phyloP scores from a whole-genome alignment of 2,113 vertebrate species.

The Polypterus senegalus region DNA sequence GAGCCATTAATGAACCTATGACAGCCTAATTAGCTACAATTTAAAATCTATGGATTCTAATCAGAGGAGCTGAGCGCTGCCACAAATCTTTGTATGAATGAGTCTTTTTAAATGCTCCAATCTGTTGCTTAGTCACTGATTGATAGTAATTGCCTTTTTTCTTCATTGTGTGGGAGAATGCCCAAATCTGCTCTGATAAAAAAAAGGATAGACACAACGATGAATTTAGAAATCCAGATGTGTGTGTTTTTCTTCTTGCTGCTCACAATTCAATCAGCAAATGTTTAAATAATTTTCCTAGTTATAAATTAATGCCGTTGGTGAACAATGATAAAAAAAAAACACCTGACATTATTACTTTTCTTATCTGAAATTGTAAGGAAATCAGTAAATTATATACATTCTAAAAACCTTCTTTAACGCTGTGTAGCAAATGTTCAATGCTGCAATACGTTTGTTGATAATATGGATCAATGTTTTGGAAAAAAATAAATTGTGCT shows the following conservation, averaged over 20 bases:
- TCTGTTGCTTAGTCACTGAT: slow-evolving; percentile 92
- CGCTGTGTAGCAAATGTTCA: no score
- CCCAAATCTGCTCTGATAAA: slow-evolving; percentile 55
- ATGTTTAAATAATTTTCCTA: slow-evolving; percentile 35
- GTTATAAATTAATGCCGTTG: background rate
- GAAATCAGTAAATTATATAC: no score
- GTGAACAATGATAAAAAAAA: no score
- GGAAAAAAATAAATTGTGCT: no score
- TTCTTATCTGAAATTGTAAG: no score
- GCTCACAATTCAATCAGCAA: slow-evolving; percentile 57
- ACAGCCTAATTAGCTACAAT: slow-evolving; percentile 99
- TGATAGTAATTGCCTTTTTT: slow-evolving; percentile 82
- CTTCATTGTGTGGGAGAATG: slow-evolving; percentile 60
- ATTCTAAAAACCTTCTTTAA: no score
- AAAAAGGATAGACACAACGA: slow-evolving; percentile 51
- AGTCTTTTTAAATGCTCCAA: slow-evolving; percentile 86
- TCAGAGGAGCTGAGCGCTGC: slow-evolving; percentile 83
- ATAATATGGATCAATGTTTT: no score
- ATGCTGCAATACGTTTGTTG: no score
- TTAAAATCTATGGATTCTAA: slow-evolving; percentile 98
- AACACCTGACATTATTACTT: no score
- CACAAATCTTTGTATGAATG: slow-evolving; percentile 91
- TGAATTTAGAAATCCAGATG: slow-evolving; percentile 57
- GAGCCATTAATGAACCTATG: slow-evolving; percentile 98
- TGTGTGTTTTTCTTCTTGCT: slow-evolving; percentile 30